phyloP scores from a whole-genome alignment of 2,797 vertebrate genomes.

The Trichosurus vulpecula region DNA sequence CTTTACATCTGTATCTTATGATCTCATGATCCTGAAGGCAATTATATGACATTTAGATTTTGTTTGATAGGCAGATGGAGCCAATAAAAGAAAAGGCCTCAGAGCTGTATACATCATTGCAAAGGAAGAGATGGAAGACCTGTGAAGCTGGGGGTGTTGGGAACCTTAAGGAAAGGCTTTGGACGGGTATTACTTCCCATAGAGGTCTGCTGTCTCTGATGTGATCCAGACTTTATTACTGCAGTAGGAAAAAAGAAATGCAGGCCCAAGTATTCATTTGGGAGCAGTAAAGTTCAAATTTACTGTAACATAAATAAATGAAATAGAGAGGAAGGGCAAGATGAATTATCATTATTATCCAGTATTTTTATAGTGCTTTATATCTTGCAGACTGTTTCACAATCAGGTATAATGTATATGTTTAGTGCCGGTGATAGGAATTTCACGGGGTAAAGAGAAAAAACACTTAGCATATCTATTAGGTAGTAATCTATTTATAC shows the following conservation, averaged over 20 bases:
- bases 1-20: background rate
- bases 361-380: slow-evolving; percentile 63
- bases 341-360: slow-evolving; percentile 67
- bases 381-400: slow-evolving; percentile 60
- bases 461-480: background rate
- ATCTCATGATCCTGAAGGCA: background rate
- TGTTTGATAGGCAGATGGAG: background rate
- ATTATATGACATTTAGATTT: background rate
- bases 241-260: slow-evolving; percentile 61
- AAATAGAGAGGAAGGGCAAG: slow-evolving; percentile 77
- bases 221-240: slow-evolving; percentile 1
- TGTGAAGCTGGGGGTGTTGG: background rate
- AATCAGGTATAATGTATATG: background rate
- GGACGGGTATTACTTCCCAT: background rate
- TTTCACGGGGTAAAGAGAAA: background rate
- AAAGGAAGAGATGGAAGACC: background rate
- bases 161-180: background rate
- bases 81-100: background rate
- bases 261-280: slow-evolving; percentile 46
- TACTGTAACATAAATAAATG: slow-evolving; percentile 81
- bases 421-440: background rate
- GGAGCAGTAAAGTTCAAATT: slow-evolving; percentile 74
- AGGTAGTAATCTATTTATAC: background rate
- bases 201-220: slow-evolving; percentile 1
- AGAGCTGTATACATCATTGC: background rate